These are phyloP conservation scores for Alca torda DNA, from an alignment of 2,797 vertebrate species.

Conservation along the genomic window DNA sequence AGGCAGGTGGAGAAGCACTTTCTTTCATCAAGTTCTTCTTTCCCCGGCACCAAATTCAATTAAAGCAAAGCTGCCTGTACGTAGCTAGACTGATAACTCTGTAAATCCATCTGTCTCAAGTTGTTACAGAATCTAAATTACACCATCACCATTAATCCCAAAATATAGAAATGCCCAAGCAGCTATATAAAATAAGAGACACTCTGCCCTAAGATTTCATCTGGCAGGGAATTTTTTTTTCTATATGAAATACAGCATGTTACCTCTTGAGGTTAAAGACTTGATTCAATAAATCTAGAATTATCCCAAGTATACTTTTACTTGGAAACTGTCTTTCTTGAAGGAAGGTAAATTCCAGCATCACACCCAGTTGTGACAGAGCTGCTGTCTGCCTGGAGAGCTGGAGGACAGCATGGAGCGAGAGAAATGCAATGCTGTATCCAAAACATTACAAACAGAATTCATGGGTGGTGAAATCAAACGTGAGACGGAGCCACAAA, in stretches of 20 bases:
- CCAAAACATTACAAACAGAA: not conserved
- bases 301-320: not conserved
- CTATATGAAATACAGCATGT: not conserved
- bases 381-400: not conserved
- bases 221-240: slow-evolving; percentile 9
- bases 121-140: slow-evolving; percentile 43
- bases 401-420: not conserved
- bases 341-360: not conserved
- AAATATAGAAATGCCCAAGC: slow-evolving; percentile 2
- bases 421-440: not conserved
- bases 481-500: not conserved
- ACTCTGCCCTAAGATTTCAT: slow-evolving; percentile 1
- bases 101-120: slow-evolving; percentile 3
- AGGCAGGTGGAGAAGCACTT: not conserved
- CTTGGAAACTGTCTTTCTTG: not conserved
- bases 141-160: slow-evolving; percentile 21
- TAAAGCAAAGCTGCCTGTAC: not conserved
- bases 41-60: not conserved
- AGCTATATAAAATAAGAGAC: not conserved
- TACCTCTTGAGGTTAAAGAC: not conserved
- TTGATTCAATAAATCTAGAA: not conserved
- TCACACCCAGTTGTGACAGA: not conserved
- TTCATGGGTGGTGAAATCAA: not conserved
- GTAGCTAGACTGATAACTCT: slow-evolving; percentile 5
- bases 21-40: not conserved